phyloP scores from a whole-genome alignment of 2,113 vertebrate genomes.

The Indicator indicator region DNA sequence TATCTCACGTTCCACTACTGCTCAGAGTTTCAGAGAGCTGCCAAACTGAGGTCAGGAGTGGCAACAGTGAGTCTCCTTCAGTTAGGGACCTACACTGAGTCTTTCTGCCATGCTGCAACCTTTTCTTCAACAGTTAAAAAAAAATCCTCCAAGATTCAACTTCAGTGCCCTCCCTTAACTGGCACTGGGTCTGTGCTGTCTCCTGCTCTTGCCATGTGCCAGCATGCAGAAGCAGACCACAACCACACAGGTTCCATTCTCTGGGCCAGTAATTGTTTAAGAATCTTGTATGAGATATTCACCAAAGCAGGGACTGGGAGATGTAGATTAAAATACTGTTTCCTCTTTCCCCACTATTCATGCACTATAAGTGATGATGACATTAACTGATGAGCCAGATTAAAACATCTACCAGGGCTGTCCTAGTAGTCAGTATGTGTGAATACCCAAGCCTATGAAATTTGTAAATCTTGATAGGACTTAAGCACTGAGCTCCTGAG shows the following conservation, averaged over 20 bases:
- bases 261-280: not conserved
- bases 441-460: not conserved
- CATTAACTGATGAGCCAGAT: not conserved
- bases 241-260: not conserved
- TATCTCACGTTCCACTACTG: not conserved
- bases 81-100: not conserved
- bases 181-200: not conserved
- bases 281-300: not conserved
- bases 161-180: not conserved
- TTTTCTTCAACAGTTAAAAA: not conserved
- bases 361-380: not conserved
- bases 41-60: not conserved
- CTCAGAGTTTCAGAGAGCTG: not conserved
- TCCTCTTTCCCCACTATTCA: not conserved
- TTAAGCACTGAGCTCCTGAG: not conserved
- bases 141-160: not conserved
- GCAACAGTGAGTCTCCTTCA: not conserved
- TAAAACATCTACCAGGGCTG: not conserved
- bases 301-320: not conserved
- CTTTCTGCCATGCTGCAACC: not conserved
- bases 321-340: not conserved
- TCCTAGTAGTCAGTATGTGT: not conserved
- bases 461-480: not conserved
- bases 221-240: not conserved
- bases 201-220: not conserved